These are phyloP conservation scores for Petrosia ficiformis DNA, from an alignment of 37 sponge, comb jelly and placozoan species.

Conservation along the genomic window DNA sequence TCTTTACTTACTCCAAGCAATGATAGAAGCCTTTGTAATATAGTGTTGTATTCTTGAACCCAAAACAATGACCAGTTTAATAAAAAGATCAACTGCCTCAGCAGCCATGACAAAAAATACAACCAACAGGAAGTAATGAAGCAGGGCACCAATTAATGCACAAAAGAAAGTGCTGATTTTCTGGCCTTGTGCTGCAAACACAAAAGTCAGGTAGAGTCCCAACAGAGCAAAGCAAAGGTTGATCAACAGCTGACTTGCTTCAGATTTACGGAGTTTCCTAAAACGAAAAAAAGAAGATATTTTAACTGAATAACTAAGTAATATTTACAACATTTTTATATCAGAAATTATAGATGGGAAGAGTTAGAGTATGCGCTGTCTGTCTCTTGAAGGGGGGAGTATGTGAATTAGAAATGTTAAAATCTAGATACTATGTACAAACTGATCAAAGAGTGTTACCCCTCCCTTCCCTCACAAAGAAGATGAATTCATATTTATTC, in stretches of 20 bases:
- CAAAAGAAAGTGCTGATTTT: neutral
- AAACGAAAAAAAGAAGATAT: neutral
- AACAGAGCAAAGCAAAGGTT: slow-evolving; percentile 25
- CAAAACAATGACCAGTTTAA: slow-evolving; percentile 40
- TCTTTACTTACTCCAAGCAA: slow-evolving; percentile 43
- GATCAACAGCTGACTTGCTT: slow-evolving; percentile 5
- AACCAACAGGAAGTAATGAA: slow-evolving; percentile 58
- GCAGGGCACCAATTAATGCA: slow-evolving; percentile 17
- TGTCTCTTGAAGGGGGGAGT: too few species aligned
- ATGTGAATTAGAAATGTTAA: too few species aligned
- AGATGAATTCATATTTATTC: too few species aligned
- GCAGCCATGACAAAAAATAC: slow-evolving; percentile 43
- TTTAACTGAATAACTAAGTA: neutral
- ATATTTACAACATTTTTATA: too few species aligned
- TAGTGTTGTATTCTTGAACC: slow-evolving; percentile 14
- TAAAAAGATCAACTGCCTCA: slow-evolving; percentile 34
- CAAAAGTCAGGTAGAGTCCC: slow-evolving; percentile 38
- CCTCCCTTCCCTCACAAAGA: too few species aligned
- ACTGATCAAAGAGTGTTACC: too few species aligned
- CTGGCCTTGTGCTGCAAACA: neutral
- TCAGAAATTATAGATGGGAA: too few species aligned
- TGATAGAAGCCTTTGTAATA: slow-evolving; percentile 13
- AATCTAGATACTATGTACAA: too few species aligned
- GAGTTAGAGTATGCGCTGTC: neutral
- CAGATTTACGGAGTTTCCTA: slow-evolving; percentile 12